Percentiles rank a stretch among this genome's conserved stretches.
Conservation (phyloP, 2,113 vertebrate species). For the Melanocharis versteri region DNA sequence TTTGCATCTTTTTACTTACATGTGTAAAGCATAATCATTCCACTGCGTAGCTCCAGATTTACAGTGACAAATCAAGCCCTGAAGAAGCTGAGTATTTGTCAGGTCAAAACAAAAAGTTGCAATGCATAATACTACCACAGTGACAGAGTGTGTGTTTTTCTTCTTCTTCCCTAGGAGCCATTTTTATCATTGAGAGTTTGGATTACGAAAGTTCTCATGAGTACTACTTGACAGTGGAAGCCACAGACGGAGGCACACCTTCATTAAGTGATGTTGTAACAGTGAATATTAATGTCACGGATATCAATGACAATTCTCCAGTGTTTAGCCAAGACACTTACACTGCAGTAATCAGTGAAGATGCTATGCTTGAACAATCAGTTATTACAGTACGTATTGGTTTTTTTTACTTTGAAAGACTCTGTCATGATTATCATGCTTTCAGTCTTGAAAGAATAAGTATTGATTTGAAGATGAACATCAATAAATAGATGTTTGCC, state of each 20-base stretch:
- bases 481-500: neutral
- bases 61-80: neutral
- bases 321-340: conserved; percentile 89
- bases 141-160: neutral
- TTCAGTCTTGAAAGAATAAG: neutral
- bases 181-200: conserved; percentile 88
- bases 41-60: neutral
- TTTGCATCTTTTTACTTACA: neutral
- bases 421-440: neutral
- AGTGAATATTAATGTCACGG: conserved; percentile 91
- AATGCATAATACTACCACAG: neutral
- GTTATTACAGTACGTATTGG: conserved; percentile 79
- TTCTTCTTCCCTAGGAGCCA: conserved; percentile 74
- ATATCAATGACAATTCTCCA: conserved; percentile 92
- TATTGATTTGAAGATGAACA: neutral
- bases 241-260: conserved; percentile 89
- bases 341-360: conserved; percentile 89
- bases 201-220: conserved; percentile 92
- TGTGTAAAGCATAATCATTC: neutral
- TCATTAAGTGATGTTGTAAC: conserved; percentile 90
- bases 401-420: neutral
- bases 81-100: neutral
- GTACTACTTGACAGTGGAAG: conserved; percentile 93
- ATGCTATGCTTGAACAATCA: conserved; percentile 82
- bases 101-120: neutral